Conservation (phyloP, 2,113 vertebrate genomes). For the Hemibagrus wyckioides region DNA sequence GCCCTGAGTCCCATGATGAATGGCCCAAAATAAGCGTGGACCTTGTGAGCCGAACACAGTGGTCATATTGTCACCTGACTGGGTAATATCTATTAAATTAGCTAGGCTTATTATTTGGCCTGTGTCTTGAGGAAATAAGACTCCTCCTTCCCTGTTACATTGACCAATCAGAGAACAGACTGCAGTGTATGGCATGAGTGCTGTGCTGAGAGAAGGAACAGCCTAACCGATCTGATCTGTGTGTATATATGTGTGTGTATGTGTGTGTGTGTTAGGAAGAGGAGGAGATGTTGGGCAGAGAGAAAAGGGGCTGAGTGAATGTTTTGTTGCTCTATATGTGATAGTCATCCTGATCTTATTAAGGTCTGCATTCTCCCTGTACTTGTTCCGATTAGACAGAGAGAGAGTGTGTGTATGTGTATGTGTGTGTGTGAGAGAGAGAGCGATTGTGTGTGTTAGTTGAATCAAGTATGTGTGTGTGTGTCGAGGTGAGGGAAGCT, state of each 20-base stretch:
- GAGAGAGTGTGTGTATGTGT: constrained; percentile 1
- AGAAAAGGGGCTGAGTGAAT: constrained; percentile 1
- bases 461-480: constrained; percentile 7
- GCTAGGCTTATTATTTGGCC: constrained; percentile 14
- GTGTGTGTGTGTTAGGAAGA: constrained; percentile 38
- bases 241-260: constrained; percentile 52
- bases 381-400: constrained; percentile 5
- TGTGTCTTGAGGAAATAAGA: constrained; percentile 37
- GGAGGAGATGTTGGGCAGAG: neutral
- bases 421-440: constrained; percentile 12
- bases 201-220: constrained; percentile 58
- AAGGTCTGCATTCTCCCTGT: constrained; percentile 16
- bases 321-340: constrained; percentile 17
- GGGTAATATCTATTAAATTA: constrained; percentile 14
- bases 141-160: constrained; percentile 41
- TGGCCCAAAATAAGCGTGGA: constrained; percentile 4
- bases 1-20: constrained; percentile 36
- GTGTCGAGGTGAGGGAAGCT: constrained; percentile 28
- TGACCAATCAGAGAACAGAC: constrained; percentile 62
- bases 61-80: constrained; percentile 43
- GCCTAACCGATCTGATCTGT: constrained; percentile 32
- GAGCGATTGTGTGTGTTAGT: constrained; percentile 1
- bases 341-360: constrained; percentile 25
- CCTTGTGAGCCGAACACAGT: constrained; percentile 21
- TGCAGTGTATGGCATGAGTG: constrained; percentile 62